These are phyloP conservation scores for Cotesia congregata DNA, from an alignment of 2,888 invertebrate genomes.

Conservation along the genomic window DNA sequence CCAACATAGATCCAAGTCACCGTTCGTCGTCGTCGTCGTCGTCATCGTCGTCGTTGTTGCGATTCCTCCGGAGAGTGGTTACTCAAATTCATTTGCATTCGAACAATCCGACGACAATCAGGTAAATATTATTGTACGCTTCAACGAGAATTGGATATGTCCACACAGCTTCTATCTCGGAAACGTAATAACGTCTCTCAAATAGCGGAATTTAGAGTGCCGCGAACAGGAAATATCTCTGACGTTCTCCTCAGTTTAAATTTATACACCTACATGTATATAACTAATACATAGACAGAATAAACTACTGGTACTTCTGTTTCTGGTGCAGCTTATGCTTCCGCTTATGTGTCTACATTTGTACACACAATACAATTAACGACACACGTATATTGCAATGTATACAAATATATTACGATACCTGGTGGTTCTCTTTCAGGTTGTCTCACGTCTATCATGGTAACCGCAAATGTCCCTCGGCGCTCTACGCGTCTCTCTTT, in stretches of 20 bases:
- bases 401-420: background rate
- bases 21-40: background rate
- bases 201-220: constrained; percentile 21
- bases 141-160: constrained; percentile 9
- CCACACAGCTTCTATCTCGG: constrained; percentile 15
- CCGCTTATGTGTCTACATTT: background rate
- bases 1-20: constrained; percentile 4
- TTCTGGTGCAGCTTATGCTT: background rate
- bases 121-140: constrained; percentile 22
- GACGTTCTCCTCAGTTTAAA: constrained; percentile 1
- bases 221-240: constrained; percentile 14
- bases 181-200: constrained; percentile 14
- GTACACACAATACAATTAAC: background rate
- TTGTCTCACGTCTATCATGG: constrained; percentile 22
- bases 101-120: constrained; percentile 29
- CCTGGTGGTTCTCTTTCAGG: background rate
- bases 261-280: background rate
- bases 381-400: background rate
- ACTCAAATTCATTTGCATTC: constrained; percentile 19
- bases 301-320: background rate
- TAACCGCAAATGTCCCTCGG: constrained; percentile 16
- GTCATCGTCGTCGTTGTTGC: background rate
- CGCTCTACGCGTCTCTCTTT: constrained; percentile 1
- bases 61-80: background rate
- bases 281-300: too few relatives aligned